Evolutionary conservation across 2,113 vertebrate genomes (phyloP), one percentile per base, ranked within the genome.

Genomic region (Scomber japonicus): DNA sequence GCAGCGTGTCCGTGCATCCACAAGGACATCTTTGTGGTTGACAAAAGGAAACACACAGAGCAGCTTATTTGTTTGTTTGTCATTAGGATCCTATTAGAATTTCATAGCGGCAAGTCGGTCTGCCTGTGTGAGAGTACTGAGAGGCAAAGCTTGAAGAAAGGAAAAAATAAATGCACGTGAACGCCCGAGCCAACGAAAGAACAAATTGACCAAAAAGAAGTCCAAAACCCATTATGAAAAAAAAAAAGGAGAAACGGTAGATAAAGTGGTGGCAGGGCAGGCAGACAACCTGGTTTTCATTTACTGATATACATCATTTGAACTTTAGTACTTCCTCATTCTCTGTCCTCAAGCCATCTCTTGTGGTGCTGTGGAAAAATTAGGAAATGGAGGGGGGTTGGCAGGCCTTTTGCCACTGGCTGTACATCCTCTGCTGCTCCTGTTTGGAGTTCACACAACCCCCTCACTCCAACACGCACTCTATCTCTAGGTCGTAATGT

Each of bases 321-420:
- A 84, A 91, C 92, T 87, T 89, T 93, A 65, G 65, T 49, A 91
- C 90, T 93, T 94, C 88, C 89, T 89, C 68, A 70, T 91, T 86
- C 53, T 77, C 48, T 88, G 46, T 79, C 59, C 76, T 59, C 4
- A 24, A 68, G 68, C 59, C 73, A 77, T 90, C 75, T 89, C 60
- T 68, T 66, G 69, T 83, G 65, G 64, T 46, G 35, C 19, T 51
- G 54, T 13, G 72, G 63, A 83, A 85, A 87, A 89, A 88, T 73
- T 49, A 89, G 88, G 88, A 92, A 88, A 78, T 67, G 59, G 31
- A 40, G 60, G 75, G 75, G 65, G 19, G 55, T 35, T 46, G 60
- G 27, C 27, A 44, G 40, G 44, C 16, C 11, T 56, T 62, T 56
- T 45, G 31, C 24, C 13, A 30, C 49, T 35, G 56, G 9, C 30